Base-by-base conservation (phyloP, 2,797 vertebrate genomes). In the Natrix natrix region DNA sequence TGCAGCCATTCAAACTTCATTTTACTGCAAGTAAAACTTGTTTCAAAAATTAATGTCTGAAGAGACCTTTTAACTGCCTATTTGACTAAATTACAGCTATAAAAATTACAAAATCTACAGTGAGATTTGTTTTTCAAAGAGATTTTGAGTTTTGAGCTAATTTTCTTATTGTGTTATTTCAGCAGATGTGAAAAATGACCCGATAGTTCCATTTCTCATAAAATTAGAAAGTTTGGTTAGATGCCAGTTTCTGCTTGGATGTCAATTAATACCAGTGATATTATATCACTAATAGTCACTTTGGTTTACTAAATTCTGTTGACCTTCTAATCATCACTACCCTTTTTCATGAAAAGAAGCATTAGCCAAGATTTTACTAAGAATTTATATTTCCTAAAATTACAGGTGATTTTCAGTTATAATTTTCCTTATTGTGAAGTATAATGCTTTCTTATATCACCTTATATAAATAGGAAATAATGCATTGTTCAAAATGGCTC, bases 251-350 rank as follows among this genome's bases (percentile, higher is more conserved):
- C 95, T 93, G 89, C 92, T 95, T 95, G 96, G 96, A 95, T 95
- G 95, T 93, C 95, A 96, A 93, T 95, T 94, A 95, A 91, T 92
- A 88, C 55, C 78, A 90, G 69, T 87, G 83, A 16, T 17, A 90
- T 87, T 59, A 54, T 55, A 48, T 32, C 55, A 90, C 54, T 87
- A 60, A 93, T 93, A 91, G 28, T 69, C 16, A 93, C 26, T 24
- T 55, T 17, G 3, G 28, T 69, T 96, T 96, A 95, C 95, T 96
- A 95, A 96, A 97, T 96, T 96, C 96, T 95, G 96, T 96, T 94
- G 95, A 92, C 93, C 66, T 93, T 2, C 92, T 93, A 93, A 92
- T 87, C 94, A 87, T 91, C 43, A 90, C 13, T 69, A 57, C 60
- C 86, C 17, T 26, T 66, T 56, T 37, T 60, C 26, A 57, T 52